Conservation (phyloP, 2,113 vertebrate species). For the Balaenoptera acutorostrata region DNA sequence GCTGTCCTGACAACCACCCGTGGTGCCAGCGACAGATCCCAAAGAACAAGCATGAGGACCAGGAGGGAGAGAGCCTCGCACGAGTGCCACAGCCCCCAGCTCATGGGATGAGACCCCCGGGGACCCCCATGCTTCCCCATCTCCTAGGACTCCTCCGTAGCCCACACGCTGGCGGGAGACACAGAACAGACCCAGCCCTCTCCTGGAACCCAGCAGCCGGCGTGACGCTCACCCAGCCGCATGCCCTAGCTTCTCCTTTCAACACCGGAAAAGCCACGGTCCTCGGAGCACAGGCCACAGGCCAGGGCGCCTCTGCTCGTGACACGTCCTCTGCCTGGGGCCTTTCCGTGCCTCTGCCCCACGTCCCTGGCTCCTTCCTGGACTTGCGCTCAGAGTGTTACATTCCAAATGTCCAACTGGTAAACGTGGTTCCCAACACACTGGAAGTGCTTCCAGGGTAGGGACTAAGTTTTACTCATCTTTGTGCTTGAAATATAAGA, state of each 20-base stretch:
- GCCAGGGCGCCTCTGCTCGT: neutral
- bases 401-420: neutral
- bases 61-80: neutral
- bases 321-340: rapidly evolving
- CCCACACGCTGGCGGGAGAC: neutral
- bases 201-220: neutral
- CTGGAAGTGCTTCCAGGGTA: neutral
- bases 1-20: rapidly evolving
- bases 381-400: neutral
- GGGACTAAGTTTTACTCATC: neutral
- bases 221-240: neutral
- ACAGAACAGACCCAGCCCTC: neutral
- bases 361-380: neutral
- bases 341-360: neutral
- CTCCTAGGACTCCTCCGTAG: neutral
- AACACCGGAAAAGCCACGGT: too few species aligned
- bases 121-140: rapidly evolving
- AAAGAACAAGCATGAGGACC: neutral
- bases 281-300: neutral
- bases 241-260: neutral
- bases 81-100: rapidly evolving
- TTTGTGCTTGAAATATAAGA: neutral
- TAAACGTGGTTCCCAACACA: neutral
- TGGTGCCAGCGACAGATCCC: neutral
- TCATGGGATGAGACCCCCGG: neutral